Conservation (phyloP, 2,888 invertebrate species). For the Leucophenga montana region DNA sequence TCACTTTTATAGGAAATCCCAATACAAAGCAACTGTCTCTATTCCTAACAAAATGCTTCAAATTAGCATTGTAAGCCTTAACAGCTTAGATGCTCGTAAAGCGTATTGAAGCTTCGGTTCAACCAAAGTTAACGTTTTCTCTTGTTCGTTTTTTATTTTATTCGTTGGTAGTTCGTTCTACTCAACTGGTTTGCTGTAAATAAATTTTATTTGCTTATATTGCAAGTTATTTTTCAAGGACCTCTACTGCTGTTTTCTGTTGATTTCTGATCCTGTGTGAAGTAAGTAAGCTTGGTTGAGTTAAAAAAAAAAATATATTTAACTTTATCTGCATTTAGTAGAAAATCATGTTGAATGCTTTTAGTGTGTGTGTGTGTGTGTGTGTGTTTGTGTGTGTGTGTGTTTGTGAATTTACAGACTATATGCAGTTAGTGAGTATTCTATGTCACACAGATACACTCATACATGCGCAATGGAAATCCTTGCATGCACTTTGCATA, state of each 20-base stretch:
- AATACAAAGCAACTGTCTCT: too few relatives aligned
- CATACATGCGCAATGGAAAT: not conserved
- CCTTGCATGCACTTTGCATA: not conserved
- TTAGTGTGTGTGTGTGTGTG: not conserved
- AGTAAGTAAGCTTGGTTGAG: constrained; percentile 21
- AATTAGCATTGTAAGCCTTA: too few relatives aligned
- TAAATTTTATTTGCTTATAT: constrained; percentile 24
- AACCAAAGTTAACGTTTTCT: too few relatives aligned
- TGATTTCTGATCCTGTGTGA: not conserved
- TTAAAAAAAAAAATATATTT: not conserved
- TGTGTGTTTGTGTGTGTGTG: not conserved
- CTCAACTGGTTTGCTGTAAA: constrained; percentile 16
- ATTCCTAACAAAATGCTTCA: too few relatives aligned
- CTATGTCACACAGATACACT: not conserved
- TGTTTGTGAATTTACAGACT: not conserved
- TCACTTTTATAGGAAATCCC: too few relatives aligned
- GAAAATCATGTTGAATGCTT: constrained; percentile 14
- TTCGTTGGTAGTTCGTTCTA: not conserved
- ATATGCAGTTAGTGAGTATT: not conserved
- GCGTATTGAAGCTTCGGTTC: too few relatives aligned
- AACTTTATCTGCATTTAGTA: constrained; percentile 24
- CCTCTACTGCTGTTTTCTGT: not conserved
- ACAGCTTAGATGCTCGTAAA: too few relatives aligned
- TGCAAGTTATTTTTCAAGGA: constrained; percentile 1
- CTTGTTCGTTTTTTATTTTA: too few relatives aligned